These are phyloP conservation scores for Sarcophaga subvicina DNA, from an alignment of 2,888 invertebrate genomes.

Conservation along the genomic window DNA sequence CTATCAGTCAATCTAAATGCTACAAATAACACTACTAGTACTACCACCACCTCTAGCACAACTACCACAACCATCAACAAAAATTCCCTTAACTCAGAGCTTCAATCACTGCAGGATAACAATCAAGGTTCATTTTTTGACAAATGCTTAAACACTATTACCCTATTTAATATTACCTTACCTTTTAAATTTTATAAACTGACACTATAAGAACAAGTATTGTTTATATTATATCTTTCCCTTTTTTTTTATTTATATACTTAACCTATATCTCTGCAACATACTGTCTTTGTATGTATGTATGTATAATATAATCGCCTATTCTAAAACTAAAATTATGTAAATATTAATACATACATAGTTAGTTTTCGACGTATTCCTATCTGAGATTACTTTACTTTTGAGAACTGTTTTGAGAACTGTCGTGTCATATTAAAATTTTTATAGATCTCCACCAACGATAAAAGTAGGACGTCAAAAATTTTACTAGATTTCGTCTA, in stretches of 20 bases:
- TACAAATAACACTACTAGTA: constrained; percentile 72
- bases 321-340: not conserved
- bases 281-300: too few species aligned
- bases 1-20: constrained; percentile 65
- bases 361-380: not conserved
- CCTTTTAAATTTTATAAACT: constrained; percentile 15
- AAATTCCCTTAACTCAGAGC: constrained; percentile 78
- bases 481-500: constrained; percentile 36
- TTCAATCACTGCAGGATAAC: constrained; percentile 77
- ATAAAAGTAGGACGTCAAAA: constrained; percentile 18
- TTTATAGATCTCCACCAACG: constrained; percentile 7
- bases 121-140: constrained; percentile 80
- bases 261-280: too few species aligned
- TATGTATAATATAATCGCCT: too few species aligned
- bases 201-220: constrained; percentile 18
- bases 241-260: constrained; percentile 27
- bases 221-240: constrained; percentile 22
- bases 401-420: not conserved
- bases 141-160: constrained; percentile 77
- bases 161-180: constrained; percentile 8
- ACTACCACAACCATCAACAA: constrained; percentile 76
- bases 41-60: constrained; percentile 76
- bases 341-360: not conserved
- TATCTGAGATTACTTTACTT: not conserved
- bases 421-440: too few species aligned